Conservation (phyloP, 2,113 vertebrate genomes). For the Apteryx mantelli region DNA sequence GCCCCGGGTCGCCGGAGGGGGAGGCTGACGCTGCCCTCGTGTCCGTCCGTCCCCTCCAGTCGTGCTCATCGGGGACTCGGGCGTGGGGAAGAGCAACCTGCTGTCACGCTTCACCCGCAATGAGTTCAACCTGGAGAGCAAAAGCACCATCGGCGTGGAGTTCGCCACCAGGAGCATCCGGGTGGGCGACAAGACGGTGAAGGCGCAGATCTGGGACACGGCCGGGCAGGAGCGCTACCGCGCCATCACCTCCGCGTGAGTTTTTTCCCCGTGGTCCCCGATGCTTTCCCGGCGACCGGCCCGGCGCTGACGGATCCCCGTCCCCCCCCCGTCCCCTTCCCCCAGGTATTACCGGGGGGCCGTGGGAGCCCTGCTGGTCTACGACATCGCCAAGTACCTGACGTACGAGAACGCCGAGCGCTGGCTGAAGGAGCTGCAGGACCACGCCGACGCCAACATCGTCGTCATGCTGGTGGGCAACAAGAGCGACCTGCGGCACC, state of each 20-base stretch:
- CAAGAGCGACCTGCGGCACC: constrained; percentile 81
- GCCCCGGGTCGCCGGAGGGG: not conserved
- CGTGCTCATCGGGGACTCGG: constrained; percentile 86
- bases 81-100: constrained; percentile 89
- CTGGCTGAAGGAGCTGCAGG: constrained; percentile 90
- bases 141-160: constrained; percentile 90
- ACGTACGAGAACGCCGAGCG: constrained; percentile 87
- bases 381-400: constrained; percentile 90
- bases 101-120: constrained; percentile 90
- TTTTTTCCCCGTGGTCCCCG: not conserved
- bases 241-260: constrained; percentile 89
- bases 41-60: constrained; percentile 59
- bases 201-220: constrained; percentile 91
- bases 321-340: not conserved
- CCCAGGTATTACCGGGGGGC: constrained; percentile 87
- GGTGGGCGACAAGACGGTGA: constrained; percentile 85
- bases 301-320: no score
- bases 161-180: constrained; percentile 88
- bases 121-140: constrained; percentile 89
- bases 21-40: not conserved
- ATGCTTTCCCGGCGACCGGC: no score
- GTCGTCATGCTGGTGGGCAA: constrained; percentile 92
- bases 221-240: constrained; percentile 88
- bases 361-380: constrained; percentile 85
- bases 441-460: constrained; percentile 87